Conservation (phyloP, 2,797 vertebrate genomes). For the Galago senegalensis region DNA sequence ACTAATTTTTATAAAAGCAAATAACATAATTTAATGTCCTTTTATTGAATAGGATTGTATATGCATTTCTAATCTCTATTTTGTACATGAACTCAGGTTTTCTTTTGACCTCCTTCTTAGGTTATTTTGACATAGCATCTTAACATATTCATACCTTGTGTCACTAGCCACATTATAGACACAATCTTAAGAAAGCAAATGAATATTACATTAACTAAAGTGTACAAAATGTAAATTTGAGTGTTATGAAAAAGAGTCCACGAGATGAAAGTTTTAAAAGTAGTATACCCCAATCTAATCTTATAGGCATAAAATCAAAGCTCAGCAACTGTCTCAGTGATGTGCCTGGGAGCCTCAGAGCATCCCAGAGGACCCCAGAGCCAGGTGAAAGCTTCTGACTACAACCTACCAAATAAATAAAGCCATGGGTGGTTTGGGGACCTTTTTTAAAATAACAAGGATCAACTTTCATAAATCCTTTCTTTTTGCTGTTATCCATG, state of each 20-base stretch:
- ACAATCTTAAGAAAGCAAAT: not conserved
- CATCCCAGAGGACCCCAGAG: not conserved
- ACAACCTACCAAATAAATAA: not conserved
- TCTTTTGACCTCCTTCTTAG: not conserved
- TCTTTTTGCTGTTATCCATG: not conserved
- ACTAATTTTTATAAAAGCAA: not conserved
- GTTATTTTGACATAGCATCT: not conserved
- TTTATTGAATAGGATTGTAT: not conserved
- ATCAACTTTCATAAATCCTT: not conserved
- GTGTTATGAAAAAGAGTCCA: constrained; percentile 12
- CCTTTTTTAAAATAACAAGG: not conserved
- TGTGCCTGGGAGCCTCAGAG: not conserved
- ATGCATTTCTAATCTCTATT: constrained; percentile 5
- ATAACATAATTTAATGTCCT: not conserved
- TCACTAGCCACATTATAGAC: not conserved
- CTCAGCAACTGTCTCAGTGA: not conserved
- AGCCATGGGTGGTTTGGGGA: not conserved
- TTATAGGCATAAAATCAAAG: not conserved
- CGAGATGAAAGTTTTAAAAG: not conserved
- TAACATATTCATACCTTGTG: not conserved
- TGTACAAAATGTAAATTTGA: constrained; percentile 19
- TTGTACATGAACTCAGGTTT: not conserved
- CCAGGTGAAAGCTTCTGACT: not conserved
- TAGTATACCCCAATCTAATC: not conserved
- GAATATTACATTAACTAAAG: not conserved